These are phyloP conservation scores for Peromyscus californicus DNA, from an alignment of 2,113 vertebrate genomes.

Conservation along the genomic window DNA sequence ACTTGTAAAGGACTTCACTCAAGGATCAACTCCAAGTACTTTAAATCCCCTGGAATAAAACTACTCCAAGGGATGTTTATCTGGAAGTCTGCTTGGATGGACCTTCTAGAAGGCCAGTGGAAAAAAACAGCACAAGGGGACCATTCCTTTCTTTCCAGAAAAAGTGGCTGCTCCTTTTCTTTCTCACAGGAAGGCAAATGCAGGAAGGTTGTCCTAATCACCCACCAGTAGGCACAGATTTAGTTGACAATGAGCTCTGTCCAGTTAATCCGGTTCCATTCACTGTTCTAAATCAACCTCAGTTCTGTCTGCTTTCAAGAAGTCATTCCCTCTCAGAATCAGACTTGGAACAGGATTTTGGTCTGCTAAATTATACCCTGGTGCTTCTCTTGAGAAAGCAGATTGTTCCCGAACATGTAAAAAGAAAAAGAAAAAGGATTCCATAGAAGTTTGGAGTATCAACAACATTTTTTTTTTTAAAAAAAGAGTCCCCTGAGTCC, in stretches of 20 bases:
- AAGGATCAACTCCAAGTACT: conserved; percentile 27
- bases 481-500: neutral
- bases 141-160: neutral
- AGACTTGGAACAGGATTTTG: neutral
- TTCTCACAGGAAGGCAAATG: neutral
- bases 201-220: neutral
- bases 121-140: neutral
- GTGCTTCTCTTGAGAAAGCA: neutral
- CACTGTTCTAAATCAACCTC: conserved; percentile 23
- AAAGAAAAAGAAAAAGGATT: neutral
- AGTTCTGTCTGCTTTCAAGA: conserved; percentile 45
- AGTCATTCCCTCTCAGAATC: neutral
- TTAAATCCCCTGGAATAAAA: conserved; percentile 19
- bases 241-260: neutral
- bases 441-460: neutral
- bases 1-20: neutral
- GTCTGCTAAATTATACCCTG: neutral
- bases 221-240: neutral
- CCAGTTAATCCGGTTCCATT: neutral
- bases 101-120: neutral
- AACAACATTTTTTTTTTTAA: conserved; percentile 27
- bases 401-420: neutral
- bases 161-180: neutral
- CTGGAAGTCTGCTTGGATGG: neutral
- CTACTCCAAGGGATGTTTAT: neutral